phyloP scores from a whole-genome alignment of 2,888 invertebrate genomes.

The Endotricha flammealis region DNA sequence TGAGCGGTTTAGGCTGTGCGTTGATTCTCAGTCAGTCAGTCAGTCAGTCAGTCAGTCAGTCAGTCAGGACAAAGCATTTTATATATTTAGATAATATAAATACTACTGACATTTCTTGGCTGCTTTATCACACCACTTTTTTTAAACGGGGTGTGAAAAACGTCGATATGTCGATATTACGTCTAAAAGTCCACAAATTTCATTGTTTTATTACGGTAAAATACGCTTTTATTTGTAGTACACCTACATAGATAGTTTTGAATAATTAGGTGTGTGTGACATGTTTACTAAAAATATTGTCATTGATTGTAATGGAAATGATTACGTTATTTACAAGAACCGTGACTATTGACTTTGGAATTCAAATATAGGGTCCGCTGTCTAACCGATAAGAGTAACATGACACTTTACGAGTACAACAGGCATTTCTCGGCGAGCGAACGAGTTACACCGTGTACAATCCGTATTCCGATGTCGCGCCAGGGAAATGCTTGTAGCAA shows the following conservation, averaged over 20 bases:
- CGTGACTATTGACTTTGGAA: conserved; percentile 43
- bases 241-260: too few species aligned
- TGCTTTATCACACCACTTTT: too few species aligned
- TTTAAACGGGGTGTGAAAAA: too few species aligned
- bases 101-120: too few species aligned
- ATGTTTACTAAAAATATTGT: conserved; percentile 35
- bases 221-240: conserved; percentile 3
- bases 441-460: conserved; percentile 20
- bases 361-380: conserved; percentile 51
- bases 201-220: conserved; percentile 6
- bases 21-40: too few species aligned
- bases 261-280: neutral
- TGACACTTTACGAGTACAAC: conserved; percentile 45
- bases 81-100: too few species aligned
- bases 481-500: conserved; percentile 35
- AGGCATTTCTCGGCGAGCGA: conserved; percentile 23
- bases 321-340: conserved; percentile 32
- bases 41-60: too few species aligned
- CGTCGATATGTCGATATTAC: conserved; percentile 1
- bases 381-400: conserved; percentile 53
- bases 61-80: too few species aligned
- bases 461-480: conserved; percentile 20
- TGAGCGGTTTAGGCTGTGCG: too few species aligned
- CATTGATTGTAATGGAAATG: conserved; percentile 34
- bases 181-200: too few species aligned